phyloP scores from a whole-genome alignment of 2,888 invertebrate species.

The Tinea trinotella region DNA sequence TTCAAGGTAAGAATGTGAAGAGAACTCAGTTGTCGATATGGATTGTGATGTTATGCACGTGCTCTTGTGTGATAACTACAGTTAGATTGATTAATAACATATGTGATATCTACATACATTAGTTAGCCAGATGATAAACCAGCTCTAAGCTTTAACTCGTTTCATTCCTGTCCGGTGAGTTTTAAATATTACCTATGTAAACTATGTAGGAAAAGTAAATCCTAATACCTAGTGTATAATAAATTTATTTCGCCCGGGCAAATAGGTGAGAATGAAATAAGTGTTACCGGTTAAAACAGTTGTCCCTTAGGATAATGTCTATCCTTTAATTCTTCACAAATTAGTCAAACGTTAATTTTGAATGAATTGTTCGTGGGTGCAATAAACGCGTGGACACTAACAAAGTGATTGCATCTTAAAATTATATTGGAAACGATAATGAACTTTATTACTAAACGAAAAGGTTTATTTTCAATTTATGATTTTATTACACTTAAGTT shows the following conservation, averaged over 20 bases:
- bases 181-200: too few species aligned
- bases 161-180: too few species aligned
- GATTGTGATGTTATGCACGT: constrained; percentile 54
- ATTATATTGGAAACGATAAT: not conserved
- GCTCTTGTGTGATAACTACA: constrained; percentile 18
- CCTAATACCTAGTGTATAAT: too few species aligned
- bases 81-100: not conserved
- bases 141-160: too few species aligned
- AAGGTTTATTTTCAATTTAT: constrained; percentile 27
- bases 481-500: constrained; percentile 23
- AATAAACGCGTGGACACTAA: constrained; percentile 48
- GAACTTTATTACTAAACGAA: constrained; percentile 26
- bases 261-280: too few species aligned
- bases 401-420: not conserved
- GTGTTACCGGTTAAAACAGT: too few species aligned
- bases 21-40: constrained; percentile 49
- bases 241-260: too few species aligned
- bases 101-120: too few species aligned
- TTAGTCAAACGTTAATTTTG: constrained; percentile 67
- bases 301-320: too few species aligned
- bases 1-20: constrained; percentile 43
- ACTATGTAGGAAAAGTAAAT: too few species aligned
- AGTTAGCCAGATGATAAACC: too few species aligned
- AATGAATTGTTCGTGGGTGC: constrained; percentile 61
- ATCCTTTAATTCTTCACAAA: constrained; percentile 61